Percentiles rank a stretch among this genome's conserved stretches.
Evolutionary conservation across 2,113 vertebrate species (phyloP).

Genomic region (Manacus vitellinus): DNA sequence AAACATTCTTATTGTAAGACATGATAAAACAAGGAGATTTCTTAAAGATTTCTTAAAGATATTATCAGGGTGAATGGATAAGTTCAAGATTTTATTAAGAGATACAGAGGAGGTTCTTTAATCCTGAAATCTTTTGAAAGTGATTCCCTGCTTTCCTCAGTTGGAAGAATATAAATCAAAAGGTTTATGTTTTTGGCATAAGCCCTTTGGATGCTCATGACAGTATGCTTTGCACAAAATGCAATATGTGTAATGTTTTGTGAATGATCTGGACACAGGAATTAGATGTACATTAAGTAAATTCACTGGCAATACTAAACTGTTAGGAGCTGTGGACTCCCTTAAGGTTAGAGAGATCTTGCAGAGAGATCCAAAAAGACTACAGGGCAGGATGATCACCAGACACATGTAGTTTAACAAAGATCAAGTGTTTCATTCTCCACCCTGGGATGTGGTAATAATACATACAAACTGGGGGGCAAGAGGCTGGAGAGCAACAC

Average conservation of each 20-base stretch:
- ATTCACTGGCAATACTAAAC: background rate
- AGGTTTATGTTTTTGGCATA: background rate
- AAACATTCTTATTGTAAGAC: background rate
- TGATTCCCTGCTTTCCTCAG: background rate
- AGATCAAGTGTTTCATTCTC: background rate
- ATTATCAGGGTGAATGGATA: background rate
- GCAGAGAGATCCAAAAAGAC: background rate
- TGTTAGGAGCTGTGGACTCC: background rate
- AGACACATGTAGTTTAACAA: background rate
- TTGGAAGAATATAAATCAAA: background rate
- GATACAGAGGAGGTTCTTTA: background rate
- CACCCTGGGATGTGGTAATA: background rate
- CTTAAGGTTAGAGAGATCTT: background rate
- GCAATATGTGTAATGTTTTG: background rate
- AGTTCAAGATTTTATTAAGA: background rate
- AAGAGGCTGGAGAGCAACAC: background rate
- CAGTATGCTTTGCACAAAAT: background rate
- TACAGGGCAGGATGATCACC: background rate
- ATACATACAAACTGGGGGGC: background rate
- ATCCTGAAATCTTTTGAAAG: background rate
- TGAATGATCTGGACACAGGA: background rate
- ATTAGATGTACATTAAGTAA: background rate
- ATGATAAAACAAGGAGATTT: background rate
- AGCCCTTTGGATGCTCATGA: background rate
- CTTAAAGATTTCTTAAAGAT: background rate